These are phyloP conservation scores for Rhagonycha lutea DNA, from an alignment of 2,888 invertebrate species.

Conservation along the genomic window DNA sequence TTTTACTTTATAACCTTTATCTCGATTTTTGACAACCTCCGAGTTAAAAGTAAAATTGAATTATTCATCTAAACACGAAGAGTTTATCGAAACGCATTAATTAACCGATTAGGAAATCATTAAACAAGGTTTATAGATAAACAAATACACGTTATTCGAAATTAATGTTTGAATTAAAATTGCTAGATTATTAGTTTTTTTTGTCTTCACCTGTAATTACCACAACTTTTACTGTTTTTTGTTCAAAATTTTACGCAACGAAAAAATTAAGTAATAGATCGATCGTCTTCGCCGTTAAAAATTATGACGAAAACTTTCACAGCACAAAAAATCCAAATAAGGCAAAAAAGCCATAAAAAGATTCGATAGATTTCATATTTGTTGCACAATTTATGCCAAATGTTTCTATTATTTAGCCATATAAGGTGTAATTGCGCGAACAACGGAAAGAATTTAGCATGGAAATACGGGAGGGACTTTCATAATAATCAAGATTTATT, in stretches of 20 bases:
- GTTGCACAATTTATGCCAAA: neutral
- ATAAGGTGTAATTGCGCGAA: neutral
- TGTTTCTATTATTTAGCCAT: neutral
- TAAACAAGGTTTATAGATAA: constrained; percentile 28
- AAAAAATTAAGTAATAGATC: neutral
- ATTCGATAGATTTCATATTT: neutral
- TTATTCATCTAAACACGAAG: constrained; percentile 31
- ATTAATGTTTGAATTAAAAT: neutral
- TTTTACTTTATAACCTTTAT: constrained; percentile 26
- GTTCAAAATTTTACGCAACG: neutral
- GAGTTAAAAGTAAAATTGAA: constrained; percentile 30
- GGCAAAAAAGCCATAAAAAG: neutral
- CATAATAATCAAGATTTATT: neutral
- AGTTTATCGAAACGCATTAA: constrained; percentile 32
- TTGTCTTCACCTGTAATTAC: neutral
- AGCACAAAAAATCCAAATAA: neutral
- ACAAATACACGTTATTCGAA: neutral
- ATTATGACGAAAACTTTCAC: neutral
- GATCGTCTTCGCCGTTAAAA: neutral
- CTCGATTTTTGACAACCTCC: constrained; percentile 28
- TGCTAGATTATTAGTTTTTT: neutral
- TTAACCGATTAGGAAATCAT: constrained; percentile 32
- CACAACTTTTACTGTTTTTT: neutral
- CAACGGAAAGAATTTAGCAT: neutral
- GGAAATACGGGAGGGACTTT: neutral